phyloP scores from a whole-genome alignment of 1,140 invertebrate species.

The Varroa destructor region DNA sequence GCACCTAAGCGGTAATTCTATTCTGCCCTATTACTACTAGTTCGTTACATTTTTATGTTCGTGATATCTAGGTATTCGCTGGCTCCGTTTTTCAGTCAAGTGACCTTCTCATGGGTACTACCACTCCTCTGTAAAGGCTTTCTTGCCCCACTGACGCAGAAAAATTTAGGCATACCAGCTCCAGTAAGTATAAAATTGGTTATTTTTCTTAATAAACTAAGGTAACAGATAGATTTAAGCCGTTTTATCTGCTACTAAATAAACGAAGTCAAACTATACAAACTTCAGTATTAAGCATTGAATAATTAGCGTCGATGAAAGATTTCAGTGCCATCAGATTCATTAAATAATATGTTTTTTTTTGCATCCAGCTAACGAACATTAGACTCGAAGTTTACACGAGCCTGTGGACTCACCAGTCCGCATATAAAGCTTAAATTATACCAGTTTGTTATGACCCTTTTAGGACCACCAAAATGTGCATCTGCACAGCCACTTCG shows the following conservation, averaged over 20 bases:
- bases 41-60: conserved; percentile 29
- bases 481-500: not conserved
- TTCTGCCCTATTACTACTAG: not conserved
- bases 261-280: not conserved
- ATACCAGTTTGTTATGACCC: too few relatives aligned
- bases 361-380: too few relatives aligned
- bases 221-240: conserved; percentile 37
- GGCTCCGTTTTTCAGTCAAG: conserved; percentile 53
- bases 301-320: too few relatives aligned
- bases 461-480: not conserved
- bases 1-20: too few relatives aligned
- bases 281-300: not conserved
- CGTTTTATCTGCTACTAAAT: not conserved
- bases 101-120: conserved; percentile 63
- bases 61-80: conserved; percentile 45
- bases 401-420: too few relatives aligned
- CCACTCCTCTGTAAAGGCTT: conserved; percentile 53
- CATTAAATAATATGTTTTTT: too few relatives aligned
- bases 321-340: too few relatives aligned
- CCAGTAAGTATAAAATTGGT: too few relatives aligned
- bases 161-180: conserved; percentile 49
- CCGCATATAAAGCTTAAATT: too few relatives aligned
- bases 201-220: conserved; percentile 37
- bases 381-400: too few relatives aligned
- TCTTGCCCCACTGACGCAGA: conserved; percentile 50